Conservation (phyloP, 1,140 invertebrate genomes). For the Aporrectodea caliginosa region DNA sequence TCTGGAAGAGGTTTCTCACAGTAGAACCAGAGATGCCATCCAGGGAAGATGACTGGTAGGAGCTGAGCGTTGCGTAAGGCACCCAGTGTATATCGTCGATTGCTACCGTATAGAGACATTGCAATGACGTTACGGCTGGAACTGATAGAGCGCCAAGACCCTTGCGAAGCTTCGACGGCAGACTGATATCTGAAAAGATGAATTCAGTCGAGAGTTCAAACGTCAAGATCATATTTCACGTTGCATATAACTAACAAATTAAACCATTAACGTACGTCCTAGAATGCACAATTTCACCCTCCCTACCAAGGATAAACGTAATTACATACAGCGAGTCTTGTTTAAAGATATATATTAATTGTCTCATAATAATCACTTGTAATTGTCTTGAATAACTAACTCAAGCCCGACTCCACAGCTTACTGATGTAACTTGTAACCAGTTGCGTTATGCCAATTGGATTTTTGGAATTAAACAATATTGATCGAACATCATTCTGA, state of each 20-base stretch:
- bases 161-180: neutral
- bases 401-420: too few relatives aligned
- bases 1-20: conserved; percentile 45
- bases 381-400: too few relatives aligned
- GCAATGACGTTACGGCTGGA: neutral
- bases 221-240: too few relatives aligned
- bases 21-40: conserved; percentile 10
- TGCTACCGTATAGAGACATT: neutral
- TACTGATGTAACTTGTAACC: too few relatives aligned
- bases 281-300: neutral
- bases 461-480: too few relatives aligned
- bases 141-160: neutral
- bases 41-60: neutral
- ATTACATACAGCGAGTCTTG: neutral
- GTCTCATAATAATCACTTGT: neutral
- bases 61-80: conserved; percentile 6
- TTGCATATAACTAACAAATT: too few relatives aligned
- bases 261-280: neutral
- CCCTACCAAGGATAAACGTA: neutral
- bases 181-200: neutral
- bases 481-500: too few relatives aligned
- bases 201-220: too few relatives aligned
- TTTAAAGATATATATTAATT: neutral
- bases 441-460: too few relatives aligned
- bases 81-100: neutral